Evolutionary conservation across 2,113 vertebrate genomes (phyloP), one percentile per base, ranked within the genome.

Genomic region (Coregonus clupeaformis): DNA sequence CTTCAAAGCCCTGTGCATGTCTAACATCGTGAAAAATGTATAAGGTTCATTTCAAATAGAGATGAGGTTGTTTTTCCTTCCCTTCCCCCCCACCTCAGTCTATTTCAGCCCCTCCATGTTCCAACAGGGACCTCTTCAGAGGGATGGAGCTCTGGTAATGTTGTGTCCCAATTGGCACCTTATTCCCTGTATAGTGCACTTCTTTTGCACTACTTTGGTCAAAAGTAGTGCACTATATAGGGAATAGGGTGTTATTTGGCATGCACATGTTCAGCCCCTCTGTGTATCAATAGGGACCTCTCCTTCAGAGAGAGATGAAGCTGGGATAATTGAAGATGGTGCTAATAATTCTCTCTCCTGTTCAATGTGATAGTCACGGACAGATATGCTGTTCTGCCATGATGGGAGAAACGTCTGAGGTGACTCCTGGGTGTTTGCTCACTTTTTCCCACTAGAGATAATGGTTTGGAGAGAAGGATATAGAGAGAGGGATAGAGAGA

Each of bases 21-120:
- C 76, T 72, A 88, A 85, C 81, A 82, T 80, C 64, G 62, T 89
- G 63, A 89, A 90, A 87, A 85, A 88, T 85, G 82, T 76, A 89
- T 86, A 75, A 83, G 30, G 78, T 80, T 89, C 73, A 82, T 90
- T 81, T 86, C 65, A 81, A 82, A 83, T 73, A 70, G 52, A 82
- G 75, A 86, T 75, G 77, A 77, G 82, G 84, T 86, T 57, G 5
- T 69, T 79, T 82, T 78, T 76, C 71, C 66, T 86, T 72, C n/a
- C n/a, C n/a, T n/a, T 72, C 5, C 63, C 76, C 69, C 65, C 70
- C 62, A 70, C n/a, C 22, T 5, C 63, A 22, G 14, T 49, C 32
- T n/a, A 47, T 14, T 29, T 68, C 36, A 68, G n/a, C 9, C n/a
- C 36, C 20, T 74, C 29, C 68, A 24, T 76, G 67, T 80, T 22